These are phyloP conservation scores for Stegastes partitus DNA, from an alignment of 2,113 vertebrate species.

Conservation along the genomic window DNA sequence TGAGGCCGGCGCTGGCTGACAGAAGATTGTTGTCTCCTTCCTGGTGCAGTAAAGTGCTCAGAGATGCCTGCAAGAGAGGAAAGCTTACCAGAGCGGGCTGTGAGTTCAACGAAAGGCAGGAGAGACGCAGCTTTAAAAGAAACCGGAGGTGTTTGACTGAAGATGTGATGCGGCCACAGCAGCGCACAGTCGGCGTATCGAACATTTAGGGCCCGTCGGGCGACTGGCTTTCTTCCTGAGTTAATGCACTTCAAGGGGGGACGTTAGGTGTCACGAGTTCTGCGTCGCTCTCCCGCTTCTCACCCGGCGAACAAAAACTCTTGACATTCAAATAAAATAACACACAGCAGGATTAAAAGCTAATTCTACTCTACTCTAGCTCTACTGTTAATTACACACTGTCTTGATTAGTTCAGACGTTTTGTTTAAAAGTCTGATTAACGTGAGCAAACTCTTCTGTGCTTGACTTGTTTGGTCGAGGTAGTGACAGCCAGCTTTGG, in stretches of 20 bases:
- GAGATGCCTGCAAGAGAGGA: constrained; percentile 68
- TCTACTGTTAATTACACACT: constrained; percentile 40
- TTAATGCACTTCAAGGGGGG: constrained; percentile 23
- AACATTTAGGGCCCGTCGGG: constrained; percentile 41
- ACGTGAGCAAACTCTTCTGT: constrained; percentile 53
- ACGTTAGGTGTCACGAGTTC: constrained; percentile 17
- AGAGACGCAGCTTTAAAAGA: background rate
- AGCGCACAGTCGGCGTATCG: constrained; percentile 48
- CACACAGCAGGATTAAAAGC: constrained; percentile 26
- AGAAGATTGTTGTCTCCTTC: constrained; percentile 68
- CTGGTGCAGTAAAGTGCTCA: constrained; percentile 84
- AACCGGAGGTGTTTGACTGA: background rate
- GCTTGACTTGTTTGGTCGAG: constrained; percentile 73
- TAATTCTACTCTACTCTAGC: constrained; percentile 17
- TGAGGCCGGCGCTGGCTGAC: constrained; percentile 66
- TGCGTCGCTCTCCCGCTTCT: constrained; percentile 36
- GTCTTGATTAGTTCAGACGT: constrained; percentile 66
- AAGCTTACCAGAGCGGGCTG: constrained; percentile 11
- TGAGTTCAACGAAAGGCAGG: background rate
- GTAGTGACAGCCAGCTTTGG: constrained; percentile 69
- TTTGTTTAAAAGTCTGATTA: constrained; percentile 45
- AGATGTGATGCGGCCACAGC: constrained; percentile 1
- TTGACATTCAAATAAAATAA: constrained; percentile 54
- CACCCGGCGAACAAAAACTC: constrained; percentile 35
- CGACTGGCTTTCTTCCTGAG: constrained; percentile 49